Evolutionary conservation across 2,888 invertebrate genomes (phyloP).

Genomic region (Hybos culiciformis): DNA sequence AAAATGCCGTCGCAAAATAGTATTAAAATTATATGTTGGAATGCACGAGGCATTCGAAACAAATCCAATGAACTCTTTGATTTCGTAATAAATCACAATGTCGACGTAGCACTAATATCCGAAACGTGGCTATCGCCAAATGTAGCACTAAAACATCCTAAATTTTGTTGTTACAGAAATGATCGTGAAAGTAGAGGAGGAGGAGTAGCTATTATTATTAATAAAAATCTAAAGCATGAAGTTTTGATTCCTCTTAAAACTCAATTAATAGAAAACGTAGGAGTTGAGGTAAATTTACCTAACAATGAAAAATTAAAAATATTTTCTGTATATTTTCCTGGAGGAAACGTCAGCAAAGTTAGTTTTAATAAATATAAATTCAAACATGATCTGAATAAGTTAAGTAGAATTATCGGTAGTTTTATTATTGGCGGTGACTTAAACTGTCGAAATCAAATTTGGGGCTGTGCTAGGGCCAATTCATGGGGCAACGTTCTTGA

Average conservation of each 20-base stretch:
- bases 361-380: background rate
- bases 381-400: background rate
- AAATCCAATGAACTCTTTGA: conserved; percentile 1
- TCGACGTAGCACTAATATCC: conserved; percentile 3
- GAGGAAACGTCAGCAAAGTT: conserved; percentile 6
- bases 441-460: conserved; percentile 3
- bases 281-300: background rate
- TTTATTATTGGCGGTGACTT: conserved; percentile 4
- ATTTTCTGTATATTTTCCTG: too few species aligned
- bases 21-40: too few species aligned
- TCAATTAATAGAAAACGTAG: background rate
- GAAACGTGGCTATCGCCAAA: conserved; percentile 1
- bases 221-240: background rate
- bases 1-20: too few species aligned
- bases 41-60: conserved; percentile 3
- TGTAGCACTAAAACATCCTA: background rate
- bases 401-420: background rate
- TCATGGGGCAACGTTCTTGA: conserved; percentile 4
- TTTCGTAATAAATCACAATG: conserved; percentile 3
- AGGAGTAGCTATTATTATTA: too few species aligned
- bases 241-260: background rate
- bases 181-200: too few species aligned
- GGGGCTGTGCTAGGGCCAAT: conserved; percentile 3
- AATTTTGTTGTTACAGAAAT: conserved; percentile 1
- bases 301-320: background rate